Evolutionary conservation across 2,113 vertebrate genomes (phyloP).

Genomic region (Brachypodius melanocephalos): DNA sequence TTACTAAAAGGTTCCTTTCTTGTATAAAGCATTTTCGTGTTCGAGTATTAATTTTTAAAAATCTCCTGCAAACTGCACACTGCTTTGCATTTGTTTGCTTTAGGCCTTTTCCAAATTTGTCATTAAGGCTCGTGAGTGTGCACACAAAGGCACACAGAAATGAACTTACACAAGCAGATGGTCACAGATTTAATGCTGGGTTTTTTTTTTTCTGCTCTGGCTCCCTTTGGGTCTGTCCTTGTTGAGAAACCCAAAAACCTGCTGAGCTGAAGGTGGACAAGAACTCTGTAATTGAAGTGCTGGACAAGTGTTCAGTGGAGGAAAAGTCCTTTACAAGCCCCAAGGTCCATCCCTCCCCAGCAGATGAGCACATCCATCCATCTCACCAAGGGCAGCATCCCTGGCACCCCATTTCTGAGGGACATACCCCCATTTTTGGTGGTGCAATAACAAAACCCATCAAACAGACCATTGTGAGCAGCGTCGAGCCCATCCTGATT

Average conservation of each 20-base stretch:
- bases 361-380: background rate
- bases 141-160: background rate
- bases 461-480: accelerated
- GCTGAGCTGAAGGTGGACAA: background rate
- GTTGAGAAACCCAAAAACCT: background rate
- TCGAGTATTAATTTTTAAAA: conserved; percentile 69
- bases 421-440: accelerated
- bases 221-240: background rate
- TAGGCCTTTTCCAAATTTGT: background rate
- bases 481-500: background rate
- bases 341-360: accelerated
- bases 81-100: background rate
- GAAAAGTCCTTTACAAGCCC: background rate
- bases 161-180: background rate
- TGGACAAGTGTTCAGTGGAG: background rate
- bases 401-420: background rate
- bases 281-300: background rate
- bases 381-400: background rate
- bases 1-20: conserved; percentile 57
- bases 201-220: background rate
- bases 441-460: background rate
- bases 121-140: background rate
- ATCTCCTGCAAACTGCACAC: background rate
- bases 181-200: background rate
- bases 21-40: conserved; percentile 61